Evolutionary conservation across 2,113 vertebrate genomes (phyloP), one percentile per base, ranked within the genome.

Genomic region (Anguilla rostrata): DNA sequence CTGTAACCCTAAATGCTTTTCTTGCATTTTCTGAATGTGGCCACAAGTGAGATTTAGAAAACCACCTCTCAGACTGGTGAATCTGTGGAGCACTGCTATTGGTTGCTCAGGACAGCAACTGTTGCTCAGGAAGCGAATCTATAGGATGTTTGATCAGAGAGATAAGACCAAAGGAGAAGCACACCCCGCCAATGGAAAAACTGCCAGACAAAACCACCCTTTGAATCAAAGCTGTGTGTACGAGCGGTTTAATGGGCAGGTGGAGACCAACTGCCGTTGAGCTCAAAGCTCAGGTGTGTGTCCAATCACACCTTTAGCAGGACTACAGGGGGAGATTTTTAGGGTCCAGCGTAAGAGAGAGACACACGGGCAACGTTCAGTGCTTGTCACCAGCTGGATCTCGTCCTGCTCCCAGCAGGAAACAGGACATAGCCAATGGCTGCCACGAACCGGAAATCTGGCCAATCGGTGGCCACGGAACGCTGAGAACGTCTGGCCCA

Each of bases 381-480:
- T 34, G 29, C 20, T 18, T 80, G n/a, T 40, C 39, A 63, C 60
- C 79, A 82, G 53, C 78, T 46, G 78, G 40, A 49, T 22, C 39
- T 39, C 85, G 63, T 39, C 39, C 34, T 5, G 60, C 56, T 41
- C 49, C 56, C 85, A 66, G 79, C 53, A 39, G 78, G 78, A 34
- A 22, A 53, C 78, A 46, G 49, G 53, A 26, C 56, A 82, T 81
- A 49, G 85, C 40, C 85, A 82, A 66, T 86, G 22, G 26, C 26
- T 22, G 82, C 41, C 40, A 16, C 20, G 14, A 57, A 12, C 46
- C 66, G 6, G 46, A 5, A 53, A 26, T 83, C 66, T 60, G 39
- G 53, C 82, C 71, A 87, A 87, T 84, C 86, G 63, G 34, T 79
- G 53, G 22, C 75, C 84, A 85, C 39, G 75, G 16, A 41, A 63